Percentiles rank a stretch among this genome's conserved stretches.
phyloP scores from a whole-genome alignment of 2,888 invertebrate genomes.

The Arenicola marina region DNA sequence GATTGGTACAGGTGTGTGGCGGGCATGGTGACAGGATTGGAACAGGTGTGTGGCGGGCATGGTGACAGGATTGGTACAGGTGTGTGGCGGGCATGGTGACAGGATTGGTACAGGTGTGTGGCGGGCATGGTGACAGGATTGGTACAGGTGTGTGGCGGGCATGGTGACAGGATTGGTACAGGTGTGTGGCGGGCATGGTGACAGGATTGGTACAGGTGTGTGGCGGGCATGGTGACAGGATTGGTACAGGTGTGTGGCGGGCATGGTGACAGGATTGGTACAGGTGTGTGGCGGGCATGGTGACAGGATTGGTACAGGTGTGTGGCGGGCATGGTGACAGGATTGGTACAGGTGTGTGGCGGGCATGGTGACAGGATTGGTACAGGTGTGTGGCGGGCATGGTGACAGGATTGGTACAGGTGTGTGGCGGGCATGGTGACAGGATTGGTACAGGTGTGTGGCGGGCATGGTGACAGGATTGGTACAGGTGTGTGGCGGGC shows the following conservation, averaged over 20 bases:
- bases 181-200: background rate
- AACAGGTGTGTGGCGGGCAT: background rate
- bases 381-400: too few species aligned
- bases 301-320: slow-evolving; percentile 47
- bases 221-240: too few species aligned
- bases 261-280: background rate
- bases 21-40: too few species aligned
- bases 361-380: background rate
- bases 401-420: slow-evolving; percentile 44
- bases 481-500: too few species aligned
- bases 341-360: background rate
- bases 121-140: too few species aligned
- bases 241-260: slow-evolving; percentile 39
- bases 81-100: too few species aligned
- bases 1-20: too few species aligned
- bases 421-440: slow-evolving; percentile 10
- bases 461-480: background rate
- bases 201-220: too few species aligned
- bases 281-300: background rate
- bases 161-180: background rate
- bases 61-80: background rate
- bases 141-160: too few species aligned
- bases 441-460: background rate
- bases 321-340: background rate
- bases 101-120: too few species aligned